A percentile compares a stretch with the other conserved stretches of the same genome.
Evolutionary conservation across 2,113 vertebrate genomes (phyloP).

Genomic region (Myocastor coypus): DNA sequence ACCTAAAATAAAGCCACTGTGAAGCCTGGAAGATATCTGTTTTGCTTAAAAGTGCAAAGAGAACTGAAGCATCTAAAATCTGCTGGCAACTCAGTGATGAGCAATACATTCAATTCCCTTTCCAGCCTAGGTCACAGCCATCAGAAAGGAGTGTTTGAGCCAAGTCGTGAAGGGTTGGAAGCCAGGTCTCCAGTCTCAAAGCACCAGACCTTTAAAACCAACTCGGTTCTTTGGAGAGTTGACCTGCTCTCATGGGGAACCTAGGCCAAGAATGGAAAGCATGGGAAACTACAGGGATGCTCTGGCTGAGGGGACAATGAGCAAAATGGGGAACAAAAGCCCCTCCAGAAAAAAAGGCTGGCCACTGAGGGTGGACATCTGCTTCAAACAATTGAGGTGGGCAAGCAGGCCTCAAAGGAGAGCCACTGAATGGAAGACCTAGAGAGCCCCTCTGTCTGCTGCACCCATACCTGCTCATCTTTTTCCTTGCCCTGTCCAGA

Average conservation of each 20-base stretch:
- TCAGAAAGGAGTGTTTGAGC: neutral
- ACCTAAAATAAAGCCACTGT: neutral
- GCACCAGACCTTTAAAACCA: neutral
- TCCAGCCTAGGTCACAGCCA: neutral
- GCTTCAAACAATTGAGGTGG: neutral
- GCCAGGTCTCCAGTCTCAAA: neutral
- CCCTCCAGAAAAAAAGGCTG: conserved; percentile 40
- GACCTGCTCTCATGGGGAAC: conserved; percentile 49
- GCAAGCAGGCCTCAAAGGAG: neutral
- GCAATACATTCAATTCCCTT: neutral
- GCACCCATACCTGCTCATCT: conserved; percentile 62
- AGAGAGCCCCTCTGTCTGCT: neutral
- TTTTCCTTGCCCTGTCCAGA: neutral
- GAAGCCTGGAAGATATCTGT: neutral
- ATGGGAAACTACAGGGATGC: conserved; percentile 47
- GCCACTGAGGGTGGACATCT: neutral
- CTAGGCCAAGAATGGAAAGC: neutral
- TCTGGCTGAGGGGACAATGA: neutral
- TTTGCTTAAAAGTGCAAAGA: conserved; percentile 22
- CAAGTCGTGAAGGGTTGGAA: neutral
- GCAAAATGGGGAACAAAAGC: conserved; percentile 56
- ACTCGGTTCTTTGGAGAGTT: neutral
- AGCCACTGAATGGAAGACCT: neutral
- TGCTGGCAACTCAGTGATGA: neutral
- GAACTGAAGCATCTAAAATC: neutral